These are phyloP conservation scores for Hirtodrosophila alboralis DNA, from an alignment of 2,888 invertebrate species.

Conservation along the genomic window DNA sequence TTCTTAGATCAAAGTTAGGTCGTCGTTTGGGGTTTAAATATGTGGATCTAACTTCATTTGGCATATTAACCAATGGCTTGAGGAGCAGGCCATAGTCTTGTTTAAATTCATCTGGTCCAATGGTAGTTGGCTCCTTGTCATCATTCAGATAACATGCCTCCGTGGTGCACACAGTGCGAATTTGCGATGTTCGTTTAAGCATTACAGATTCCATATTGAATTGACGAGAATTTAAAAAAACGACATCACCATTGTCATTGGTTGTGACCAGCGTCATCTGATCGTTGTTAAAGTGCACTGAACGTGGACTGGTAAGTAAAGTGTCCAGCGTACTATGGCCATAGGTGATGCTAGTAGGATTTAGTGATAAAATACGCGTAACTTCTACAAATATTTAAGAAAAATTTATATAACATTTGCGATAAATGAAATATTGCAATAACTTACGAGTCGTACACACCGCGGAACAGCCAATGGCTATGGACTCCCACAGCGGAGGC, in stretches of 20 bases:
- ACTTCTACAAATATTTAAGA: conserved; percentile 25
- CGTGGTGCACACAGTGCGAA: conserved; percentile 47
- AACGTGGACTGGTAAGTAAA: conserved; percentile 55
- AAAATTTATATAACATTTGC: not conserved
- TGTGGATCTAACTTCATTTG: conserved; percentile 12
- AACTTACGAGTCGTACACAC: conserved; percentile 66
- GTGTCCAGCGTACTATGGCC: conserved; percentile 51
- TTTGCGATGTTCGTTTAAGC: conserved; percentile 23
- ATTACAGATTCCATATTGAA: conserved; percentile 53
- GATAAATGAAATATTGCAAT: not conserved
- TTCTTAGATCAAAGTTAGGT: conserved; percentile 51
- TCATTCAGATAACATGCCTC: conserved; percentile 66
- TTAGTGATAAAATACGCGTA: conserved; percentile 47
- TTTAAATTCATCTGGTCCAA: conserved; percentile 46
- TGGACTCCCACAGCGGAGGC: conserved; percentile 80
- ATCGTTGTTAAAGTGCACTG: conserved; percentile 68
- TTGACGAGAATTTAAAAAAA: conserved; percentile 61
- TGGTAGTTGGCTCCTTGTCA: conserved; percentile 3
- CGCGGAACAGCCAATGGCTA: conserved; percentile 64
- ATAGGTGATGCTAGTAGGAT: conserved; percentile 59
- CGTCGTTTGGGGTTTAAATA: conserved; percentile 48
- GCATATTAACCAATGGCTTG: conserved; percentile 54
- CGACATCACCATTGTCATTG: conserved; percentile 79
- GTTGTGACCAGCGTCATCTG: conserved; percentile 56
- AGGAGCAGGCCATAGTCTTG: conserved; percentile 80